A percentile compares a stretch with the other conserved stretches of the same genome.
Conservation (phyloP, 2,113 vertebrate genomes). For the Alouatta palliata region DNA sequence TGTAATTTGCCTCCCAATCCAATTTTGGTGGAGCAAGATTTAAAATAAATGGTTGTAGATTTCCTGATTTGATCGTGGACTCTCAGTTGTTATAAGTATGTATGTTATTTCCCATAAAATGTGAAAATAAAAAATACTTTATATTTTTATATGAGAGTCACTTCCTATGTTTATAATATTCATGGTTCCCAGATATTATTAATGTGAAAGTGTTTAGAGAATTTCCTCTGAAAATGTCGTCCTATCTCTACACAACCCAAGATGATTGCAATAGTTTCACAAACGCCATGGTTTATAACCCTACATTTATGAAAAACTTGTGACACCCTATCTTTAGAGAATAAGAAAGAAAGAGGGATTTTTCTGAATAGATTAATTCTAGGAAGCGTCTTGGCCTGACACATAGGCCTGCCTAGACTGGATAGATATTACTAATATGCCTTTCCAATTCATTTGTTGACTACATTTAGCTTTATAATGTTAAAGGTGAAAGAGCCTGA, state of each 20-base stretch:
- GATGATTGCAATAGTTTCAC: background rate
- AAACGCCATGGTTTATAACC: background rate
- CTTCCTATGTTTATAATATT: background rate
- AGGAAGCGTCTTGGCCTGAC: background rate
- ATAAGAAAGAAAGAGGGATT: background rate
- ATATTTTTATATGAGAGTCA: background rate
- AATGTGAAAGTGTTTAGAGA: background rate
- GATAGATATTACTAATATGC: background rate
- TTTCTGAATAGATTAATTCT: background rate
- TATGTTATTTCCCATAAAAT: background rate
- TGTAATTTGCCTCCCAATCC: background rate
- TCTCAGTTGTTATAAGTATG: background rate
- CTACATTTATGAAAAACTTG: background rate
- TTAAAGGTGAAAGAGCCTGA: background rate
- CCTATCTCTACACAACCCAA: background rate
- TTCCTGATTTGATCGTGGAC: background rate
- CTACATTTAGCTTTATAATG: background rate
- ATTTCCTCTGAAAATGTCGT: background rate
- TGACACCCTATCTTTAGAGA: background rate
- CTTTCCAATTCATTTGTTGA: background rate
- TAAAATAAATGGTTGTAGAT: background rate
- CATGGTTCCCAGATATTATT: background rate
- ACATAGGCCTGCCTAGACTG: background rate
- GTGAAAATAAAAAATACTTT: background rate
- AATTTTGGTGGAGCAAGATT: background rate